phyloP scores from a whole-genome alignment of 2,888 invertebrate species.

The Amphipyra tragopoginis region DNA sequence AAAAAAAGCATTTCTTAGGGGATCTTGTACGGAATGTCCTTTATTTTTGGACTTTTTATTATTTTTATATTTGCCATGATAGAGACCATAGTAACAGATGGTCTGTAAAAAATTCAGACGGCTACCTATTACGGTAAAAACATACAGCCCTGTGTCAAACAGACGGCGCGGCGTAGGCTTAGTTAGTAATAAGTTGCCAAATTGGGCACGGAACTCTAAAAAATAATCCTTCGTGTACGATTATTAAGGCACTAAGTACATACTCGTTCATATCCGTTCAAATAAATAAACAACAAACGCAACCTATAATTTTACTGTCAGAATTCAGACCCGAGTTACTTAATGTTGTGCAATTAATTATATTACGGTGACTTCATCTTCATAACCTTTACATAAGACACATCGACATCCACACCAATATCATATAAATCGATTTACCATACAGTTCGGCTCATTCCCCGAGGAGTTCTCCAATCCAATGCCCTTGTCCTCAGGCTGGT shows the following conservation, averaged over 20 bases:
- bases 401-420: conserved; percentile 21
- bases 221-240: conserved; percentile 15
- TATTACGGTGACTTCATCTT: not conserved
- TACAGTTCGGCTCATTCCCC: conserved; percentile 55
- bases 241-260: conserved; percentile 4
- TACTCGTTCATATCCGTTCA: conserved; percentile 3
- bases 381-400: not conserved
- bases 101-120: too few species aligned
- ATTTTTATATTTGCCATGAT: too few species aligned
- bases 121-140: too few species aligned
- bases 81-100: too few species aligned
- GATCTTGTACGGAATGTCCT: too few species aligned
- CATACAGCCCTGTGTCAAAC: too few species aligned
- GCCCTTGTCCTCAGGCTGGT: conserved; percentile 71
- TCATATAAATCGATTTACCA: conserved; percentile 51
- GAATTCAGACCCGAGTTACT: conserved; percentile 2
- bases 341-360: too few species aligned
- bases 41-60: too few species aligned
- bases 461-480: conserved; percentile 52
- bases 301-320: conserved; percentile 9
- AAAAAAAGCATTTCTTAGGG: too few species aligned
- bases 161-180: too few species aligned
- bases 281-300: conserved; percentile 17
- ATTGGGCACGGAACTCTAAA: conserved; percentile 12
- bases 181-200: too few species aligned